Conservation (phyloP, 2,888 invertebrate genomes). For the Nudaria mundana region DNA sequence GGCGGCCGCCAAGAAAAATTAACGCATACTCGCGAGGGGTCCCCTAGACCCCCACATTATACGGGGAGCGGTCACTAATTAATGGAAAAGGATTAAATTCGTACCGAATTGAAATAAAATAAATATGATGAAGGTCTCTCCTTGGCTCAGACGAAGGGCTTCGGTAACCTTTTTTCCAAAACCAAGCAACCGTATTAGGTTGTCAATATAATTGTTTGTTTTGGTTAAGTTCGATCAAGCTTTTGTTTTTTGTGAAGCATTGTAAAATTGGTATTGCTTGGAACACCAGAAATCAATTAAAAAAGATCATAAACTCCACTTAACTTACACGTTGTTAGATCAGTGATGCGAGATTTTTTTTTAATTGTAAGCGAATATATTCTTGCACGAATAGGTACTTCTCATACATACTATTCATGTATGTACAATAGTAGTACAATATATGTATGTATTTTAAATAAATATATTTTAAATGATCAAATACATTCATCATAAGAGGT, state of each 20-base stretch:
- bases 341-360: constrained; percentile 3
- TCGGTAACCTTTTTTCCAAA: constrained; percentile 26
- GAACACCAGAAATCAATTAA: neutral
- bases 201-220: constrained; percentile 56
- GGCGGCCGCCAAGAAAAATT: constrained; percentile 69
- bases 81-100: constrained; percentile 82
- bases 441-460: too few species aligned
- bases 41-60: constrained; percentile 61
- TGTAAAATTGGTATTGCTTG: neutral
- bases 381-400: too few species aligned
- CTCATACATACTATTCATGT: too few species aligned
- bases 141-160: constrained; percentile 47
- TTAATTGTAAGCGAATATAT: neutral
- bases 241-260: neutral
- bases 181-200: constrained; percentile 35
- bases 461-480: too few species aligned
- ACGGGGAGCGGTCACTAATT: constrained; percentile 75
- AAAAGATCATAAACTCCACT: neutral
- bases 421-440: too few species aligned
- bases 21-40: constrained; percentile 59
- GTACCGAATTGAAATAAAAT: constrained; percentile 80
- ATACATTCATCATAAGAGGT: too few species aligned
- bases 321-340: neutral
- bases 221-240: constrained; percentile 25
- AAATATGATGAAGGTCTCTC: constrained; percentile 76